Evolutionary conservation across 2,797 vertebrate genomes (phyloP), one percentile per base, ranked within the genome.

Genomic region (Periophthalmus magnuspinnatus): DNA sequence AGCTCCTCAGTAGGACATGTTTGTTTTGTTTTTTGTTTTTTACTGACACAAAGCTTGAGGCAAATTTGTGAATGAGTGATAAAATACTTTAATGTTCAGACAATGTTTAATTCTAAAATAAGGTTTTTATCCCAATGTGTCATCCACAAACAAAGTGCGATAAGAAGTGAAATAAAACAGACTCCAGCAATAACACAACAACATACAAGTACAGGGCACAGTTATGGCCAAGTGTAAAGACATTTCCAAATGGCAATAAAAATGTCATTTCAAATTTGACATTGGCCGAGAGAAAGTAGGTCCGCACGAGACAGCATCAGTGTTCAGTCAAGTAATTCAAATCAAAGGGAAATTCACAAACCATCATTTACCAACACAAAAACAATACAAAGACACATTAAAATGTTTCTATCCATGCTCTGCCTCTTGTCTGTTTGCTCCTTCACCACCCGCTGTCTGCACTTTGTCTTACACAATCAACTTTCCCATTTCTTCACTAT

Each of bases 41-140:
- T 17, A 28, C 24, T 24, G 22, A 24, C 21, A 2, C 2, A 56
- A 14, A 14, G 22, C 22, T 10, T 10, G 9, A 69, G 21, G 38
- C 5, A 72, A 57, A 76, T 34, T 11, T 69, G 74, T 79, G 70
- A 83, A 78, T 86, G 69, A 82, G 71, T 87, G 70, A 81, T 74
- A 69, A 84, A 88, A 79, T 68, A 71, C 72, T 91, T 92, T 89
- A 90, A 89, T 93, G 88, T 77, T 83, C 57, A 83, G 71, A 74
- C 71, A 82, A 85, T 80, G 78, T 78, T 87, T 83, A 75, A 69
- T 71, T 79, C 76, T 64, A 52, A 71, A 67, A 80, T 68, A 17
- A 68, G 50, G 45, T 79, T 65, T 69, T 74, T 79, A 77, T 64
- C 76, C 78, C 65, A 72, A 81, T 72, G 88, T 76, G 71, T 81